phyloP scores from a whole-genome alignment of 2,113 vertebrate species.

The Brienomyrus brachyistius region DNA sequence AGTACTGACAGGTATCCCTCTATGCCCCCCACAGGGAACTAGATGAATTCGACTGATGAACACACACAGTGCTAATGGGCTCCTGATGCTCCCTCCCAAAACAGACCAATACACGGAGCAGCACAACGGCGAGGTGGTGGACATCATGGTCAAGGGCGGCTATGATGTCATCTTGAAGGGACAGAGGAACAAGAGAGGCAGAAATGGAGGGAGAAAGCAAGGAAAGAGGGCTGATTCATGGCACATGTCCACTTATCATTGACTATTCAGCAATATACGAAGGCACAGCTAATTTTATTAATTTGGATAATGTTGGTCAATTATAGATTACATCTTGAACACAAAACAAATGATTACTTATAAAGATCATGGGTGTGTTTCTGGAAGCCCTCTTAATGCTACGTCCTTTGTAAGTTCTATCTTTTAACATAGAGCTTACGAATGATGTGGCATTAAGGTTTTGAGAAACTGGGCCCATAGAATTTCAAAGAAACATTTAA shows the following conservation, averaged over 20 bases:
- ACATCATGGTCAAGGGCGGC: constrained; percentile 96
- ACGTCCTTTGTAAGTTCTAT: no score
- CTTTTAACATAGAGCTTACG: no score
- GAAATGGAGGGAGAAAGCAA: constrained; percentile 35
- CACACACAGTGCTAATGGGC: constrained; percentile 46
- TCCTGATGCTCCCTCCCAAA: constrained; percentile 98
- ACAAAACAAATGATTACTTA: constrained; percentile 68
- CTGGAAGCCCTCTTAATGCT: no score
- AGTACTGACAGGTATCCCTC: no score
- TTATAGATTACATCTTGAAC: constrained; percentile 99
- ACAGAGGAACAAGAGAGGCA: constrained; percentile 22
- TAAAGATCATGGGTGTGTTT: constrained; percentile 66
- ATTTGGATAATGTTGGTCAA: constrained; percentile 97
- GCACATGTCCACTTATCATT: constrained; percentile 99
- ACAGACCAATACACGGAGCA: constrained; percentile 99
- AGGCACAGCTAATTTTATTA: constrained; percentile 99
- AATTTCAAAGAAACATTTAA: no score
- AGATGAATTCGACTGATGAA: no score
- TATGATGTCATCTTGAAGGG: constrained; percentile 80
- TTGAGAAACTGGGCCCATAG: no score
- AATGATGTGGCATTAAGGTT: no score
- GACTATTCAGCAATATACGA: constrained; percentile 99
- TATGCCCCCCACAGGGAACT: no score
- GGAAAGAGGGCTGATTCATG: constrained; percentile 72
- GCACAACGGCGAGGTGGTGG: constrained; percentile 97